Evolutionary conservation across 1,140 invertebrate genomes (phyloP), one percentile per base, ranked within the genome.

Genomic region (Pantala flavescens): DNA sequence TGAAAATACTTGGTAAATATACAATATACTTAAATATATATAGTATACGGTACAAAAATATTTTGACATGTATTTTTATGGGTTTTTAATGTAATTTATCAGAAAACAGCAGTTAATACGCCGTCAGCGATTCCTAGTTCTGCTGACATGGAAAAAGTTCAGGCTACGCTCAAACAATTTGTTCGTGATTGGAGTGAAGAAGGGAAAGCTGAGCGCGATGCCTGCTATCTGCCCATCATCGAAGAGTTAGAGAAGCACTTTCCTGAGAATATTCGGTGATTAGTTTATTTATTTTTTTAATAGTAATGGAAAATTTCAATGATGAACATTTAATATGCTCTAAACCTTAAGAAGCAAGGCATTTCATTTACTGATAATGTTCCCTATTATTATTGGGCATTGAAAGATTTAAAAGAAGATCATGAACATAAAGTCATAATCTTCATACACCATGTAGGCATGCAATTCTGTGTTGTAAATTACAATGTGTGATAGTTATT

Each of bases 151-250:
- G 91, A 93, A 78, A 94, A 96, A 83, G 93, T 98, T 5, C 92
- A 96, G 81, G 92, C 93, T 28, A 95, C 96, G 7, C 85, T 99
- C 75, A 98, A 98, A 82, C 96, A 98, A 81, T 89, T 99, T 80
- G 93, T 96, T 7, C 84, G 98, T 24, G 98, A 99, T 83, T 99
- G 98, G 98, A 96, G 94, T 79, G 81, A 84, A 0, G 89, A 91
- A 74, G 97, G 97, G 0, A 86, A 86, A 5, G 82, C 85, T 2
- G 98, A 99, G 83, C 84, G 98, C 71, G 84, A 88, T 28, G 88
- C 93, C 23, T 98, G 95, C 81, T 99, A 98, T 83, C 86, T 90
- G 76, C 96, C 95, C 7, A 96, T 99, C 63, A 87, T 99, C 21
- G 86, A 93, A 73, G 94, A 94, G 83, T 89, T 98, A 71, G 84